Base-by-base conservation (phyloP, 2,888 invertebrate species). In the Leucania comma region DNA sequence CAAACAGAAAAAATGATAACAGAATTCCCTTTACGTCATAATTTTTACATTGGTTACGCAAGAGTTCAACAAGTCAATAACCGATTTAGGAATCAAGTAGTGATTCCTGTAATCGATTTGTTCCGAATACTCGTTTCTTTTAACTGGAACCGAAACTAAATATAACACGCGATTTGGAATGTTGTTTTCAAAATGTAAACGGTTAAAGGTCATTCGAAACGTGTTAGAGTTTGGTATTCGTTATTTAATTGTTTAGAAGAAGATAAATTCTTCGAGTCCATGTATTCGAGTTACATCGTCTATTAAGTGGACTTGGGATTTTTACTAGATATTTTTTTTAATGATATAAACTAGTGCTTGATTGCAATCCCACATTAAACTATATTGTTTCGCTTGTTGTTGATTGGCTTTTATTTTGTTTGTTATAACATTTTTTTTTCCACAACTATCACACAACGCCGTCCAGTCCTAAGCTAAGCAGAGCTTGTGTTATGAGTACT, bases 91-190 rank as follows among this genome's bases (percentile, higher is more conserved):
- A 74, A 80, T 63, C 70, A 63, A 82, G 80, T 80, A 80, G 83
- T 82, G 60, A 71, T 66, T 74, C 65, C 42, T 8, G 51, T 29
- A 82, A 80, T 80, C 63, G 83, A 80, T 80, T 80, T 17, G 80
- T 79, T 79, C 75, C 70, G 54, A 79, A 59, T 50, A 81, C 61
- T 81, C 65, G 78, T 64, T 81, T 57, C 32, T 81, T 81, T 69
- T 69, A 61, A 58, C 76, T 61, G 64, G 60, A 63, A 77, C 77
- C 53, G 53, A 2, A 70, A 58, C 78, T 56, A 35, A 77, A 81
- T 77, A 2, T 46, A 62, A 65, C 71, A 77, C 38, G 69, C 61
- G 53, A 63, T 65, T 80, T 22, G 62, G 54, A 50, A 80, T 54
- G 38, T 60, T 50, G 29, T 62, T 76, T 76, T 76, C 29, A 46